phyloP scores from a whole-genome alignment of 2,888 invertebrate species.

The Eilema caniola region DNA sequence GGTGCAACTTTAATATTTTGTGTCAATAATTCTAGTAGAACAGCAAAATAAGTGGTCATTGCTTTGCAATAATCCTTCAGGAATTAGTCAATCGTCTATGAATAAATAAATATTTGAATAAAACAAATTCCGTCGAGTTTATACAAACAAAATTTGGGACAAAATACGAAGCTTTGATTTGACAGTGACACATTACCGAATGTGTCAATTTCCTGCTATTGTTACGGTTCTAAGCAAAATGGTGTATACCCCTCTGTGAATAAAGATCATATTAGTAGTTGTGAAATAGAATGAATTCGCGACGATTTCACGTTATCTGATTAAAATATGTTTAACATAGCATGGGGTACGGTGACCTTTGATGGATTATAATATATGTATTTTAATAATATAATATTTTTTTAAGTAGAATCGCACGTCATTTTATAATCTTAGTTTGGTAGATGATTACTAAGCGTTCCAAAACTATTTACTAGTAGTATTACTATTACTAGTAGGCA shows the following conservation, averaged over 20 bases:
- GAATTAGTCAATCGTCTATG: neutral
- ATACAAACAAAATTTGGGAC: conserved; percentile 3
- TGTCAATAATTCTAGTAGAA: neutral
- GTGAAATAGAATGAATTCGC: neutral
- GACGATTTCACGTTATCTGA: neutral
- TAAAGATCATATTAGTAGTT: neutral
- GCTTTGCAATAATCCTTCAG: no score
- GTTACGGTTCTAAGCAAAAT: neutral
- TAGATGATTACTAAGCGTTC: no score
- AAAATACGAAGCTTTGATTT: neutral
- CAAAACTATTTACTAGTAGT: no score
- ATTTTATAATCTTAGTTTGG: no score
- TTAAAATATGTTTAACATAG: neutral
- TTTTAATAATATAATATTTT: no score
- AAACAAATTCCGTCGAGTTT: neutral
- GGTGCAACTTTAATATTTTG: neutral
- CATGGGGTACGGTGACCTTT: neutral
- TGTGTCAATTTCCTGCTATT: neutral
- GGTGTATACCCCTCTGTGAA: neutral
- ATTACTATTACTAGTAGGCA: no score
- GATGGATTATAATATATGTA: no score
- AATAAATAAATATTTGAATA: conserved; percentile 8
- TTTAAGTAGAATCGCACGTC: no score
- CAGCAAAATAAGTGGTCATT: no score
- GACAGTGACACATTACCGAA: conserved; percentile 9